Evolutionary conservation across 2,888 invertebrate genomes (phyloP).

Genomic region (Tribolium freemani): DNA sequence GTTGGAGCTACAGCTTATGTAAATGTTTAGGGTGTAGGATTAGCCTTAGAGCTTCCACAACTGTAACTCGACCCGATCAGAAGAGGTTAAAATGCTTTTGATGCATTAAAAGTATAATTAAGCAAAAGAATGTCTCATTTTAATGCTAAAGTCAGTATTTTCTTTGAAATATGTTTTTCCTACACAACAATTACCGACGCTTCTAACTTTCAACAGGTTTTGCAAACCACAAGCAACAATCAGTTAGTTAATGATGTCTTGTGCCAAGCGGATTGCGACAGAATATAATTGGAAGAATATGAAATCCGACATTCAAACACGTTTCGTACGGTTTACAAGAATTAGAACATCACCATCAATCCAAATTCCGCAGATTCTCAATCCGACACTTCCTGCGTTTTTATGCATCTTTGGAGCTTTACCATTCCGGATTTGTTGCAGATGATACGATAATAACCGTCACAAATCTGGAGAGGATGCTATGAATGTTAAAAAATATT

Average conservation of each 20-base stretch:
- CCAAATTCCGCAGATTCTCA: slow-evolving; percentile 21
- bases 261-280: background rate
- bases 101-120: too few species aligned
- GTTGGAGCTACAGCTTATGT: too few species aligned
- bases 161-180: too few species aligned
- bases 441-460: slow-evolving; percentile 18
- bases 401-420: slow-evolving; percentile 7
- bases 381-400: slow-evolving; percentile 9
- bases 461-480: slow-evolving; percentile 1
- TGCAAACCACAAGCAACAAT: background rate
- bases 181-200: too few species aligned
- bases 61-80: too few species aligned
- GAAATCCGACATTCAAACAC: slow-evolving; percentile 10
- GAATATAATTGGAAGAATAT: slow-evolving; percentile 10
- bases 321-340: slow-evolving; percentile 24
- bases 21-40: too few species aligned
- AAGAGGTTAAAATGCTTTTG: too few species aligned
- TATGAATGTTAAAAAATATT: background rate
- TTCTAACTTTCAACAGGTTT: background rate
- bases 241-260: background rate
- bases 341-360: slow-evolving; percentile 30
- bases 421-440: slow-evolving; percentile 29
- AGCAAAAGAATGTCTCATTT: too few species aligned
- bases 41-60: too few species aligned
- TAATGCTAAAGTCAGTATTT: too few species aligned